Conservation (phyloP, 2,797 vertebrate species). For the Decapterus maruadsi region DNA sequence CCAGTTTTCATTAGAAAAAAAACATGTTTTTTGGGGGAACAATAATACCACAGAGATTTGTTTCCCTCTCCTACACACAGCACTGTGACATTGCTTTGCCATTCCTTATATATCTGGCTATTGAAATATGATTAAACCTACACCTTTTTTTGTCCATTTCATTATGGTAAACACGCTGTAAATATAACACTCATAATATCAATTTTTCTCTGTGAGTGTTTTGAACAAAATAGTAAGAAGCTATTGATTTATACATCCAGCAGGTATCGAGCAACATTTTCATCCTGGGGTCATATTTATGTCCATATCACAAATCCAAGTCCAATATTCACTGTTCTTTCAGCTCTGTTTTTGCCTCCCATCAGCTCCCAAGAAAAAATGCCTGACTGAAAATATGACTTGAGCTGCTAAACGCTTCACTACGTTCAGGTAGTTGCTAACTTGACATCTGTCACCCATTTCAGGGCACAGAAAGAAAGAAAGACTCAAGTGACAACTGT, state of each 20-base stretch:
- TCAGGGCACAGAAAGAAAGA: background rate
- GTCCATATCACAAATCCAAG: background rate
- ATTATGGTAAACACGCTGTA: background rate
- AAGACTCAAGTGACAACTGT: background rate
- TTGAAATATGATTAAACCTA: background rate
- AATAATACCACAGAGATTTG: background rate
- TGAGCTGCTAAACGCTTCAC: background rate
- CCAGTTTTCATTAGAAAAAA: background rate
- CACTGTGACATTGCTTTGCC: background rate
- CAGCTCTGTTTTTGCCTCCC: background rate
- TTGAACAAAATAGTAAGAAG: background rate
- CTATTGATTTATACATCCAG: background rate
- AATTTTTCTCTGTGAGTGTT: too few relatives aligned
- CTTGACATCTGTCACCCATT: background rate
- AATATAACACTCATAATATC: background rate
- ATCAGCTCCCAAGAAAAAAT: too few relatives aligned
- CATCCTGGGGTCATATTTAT: background rate
- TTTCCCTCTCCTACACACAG: background rate
- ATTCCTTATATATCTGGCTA: background rate
- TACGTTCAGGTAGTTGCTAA: background rate
- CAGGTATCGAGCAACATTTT: background rate
- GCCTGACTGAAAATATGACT: background rate
- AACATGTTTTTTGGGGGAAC: background rate
- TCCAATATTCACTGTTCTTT: background rate
- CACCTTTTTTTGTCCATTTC: background rate